phyloP scores from a whole-genome alignment of 1,140 invertebrate genomes.

The Drosophila ficusphila region DNA sequence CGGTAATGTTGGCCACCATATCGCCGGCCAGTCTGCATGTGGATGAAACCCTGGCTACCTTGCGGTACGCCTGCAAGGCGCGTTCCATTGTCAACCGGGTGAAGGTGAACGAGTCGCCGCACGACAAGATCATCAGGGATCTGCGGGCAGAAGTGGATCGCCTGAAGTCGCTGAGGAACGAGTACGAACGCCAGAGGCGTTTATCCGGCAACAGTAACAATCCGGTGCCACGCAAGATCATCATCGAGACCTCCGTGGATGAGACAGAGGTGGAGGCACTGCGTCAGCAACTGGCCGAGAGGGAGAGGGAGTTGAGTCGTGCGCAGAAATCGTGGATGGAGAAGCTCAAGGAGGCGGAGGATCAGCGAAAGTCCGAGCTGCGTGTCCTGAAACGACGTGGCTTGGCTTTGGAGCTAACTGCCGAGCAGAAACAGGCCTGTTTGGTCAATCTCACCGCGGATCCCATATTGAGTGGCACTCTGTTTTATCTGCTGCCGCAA shows the following conservation, averaged over 20 bases:
- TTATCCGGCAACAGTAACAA: conserved; percentile 66
- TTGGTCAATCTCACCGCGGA: conserved; percentile 89
- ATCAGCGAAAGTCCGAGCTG: conserved; percentile 86
- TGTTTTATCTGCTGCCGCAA: conserved; percentile 87
- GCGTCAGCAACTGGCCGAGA: conserved; percentile 86
- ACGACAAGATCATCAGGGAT: conserved; percentile 93
- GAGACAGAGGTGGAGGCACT: conserved; percentile 84
- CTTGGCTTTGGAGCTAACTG: conserved; percentile 85
- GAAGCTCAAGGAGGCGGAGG: conserved; percentile 86
- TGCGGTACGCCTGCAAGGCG: conserved; percentile 94
- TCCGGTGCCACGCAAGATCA: conserved; percentile 70
- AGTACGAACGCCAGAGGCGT: conserved; percentile 85
- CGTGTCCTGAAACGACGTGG: conserved; percentile 85
- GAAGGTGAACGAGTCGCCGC: conserved; percentile 95
- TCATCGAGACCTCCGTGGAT: conserved; percentile 84
- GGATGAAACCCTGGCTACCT: conserved; percentile 93
- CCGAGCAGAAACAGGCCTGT: conserved; percentile 85
- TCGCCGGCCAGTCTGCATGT: conserved; percentile 91
- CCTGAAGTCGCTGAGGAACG: conserved; percentile 86
- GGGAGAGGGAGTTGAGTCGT: conserved; percentile 86
- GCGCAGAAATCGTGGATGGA: conserved; percentile 87
- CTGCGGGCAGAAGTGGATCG: conserved; percentile 91
- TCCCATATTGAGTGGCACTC: conserved; percentile 89
- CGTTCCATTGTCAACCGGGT: conserved; percentile 97
- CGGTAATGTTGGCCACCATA: conserved; percentile 93